Evolutionary conservation across 2,888 invertebrate species (phyloP).

Genomic region (Drosophila bunnanda): DNA sequence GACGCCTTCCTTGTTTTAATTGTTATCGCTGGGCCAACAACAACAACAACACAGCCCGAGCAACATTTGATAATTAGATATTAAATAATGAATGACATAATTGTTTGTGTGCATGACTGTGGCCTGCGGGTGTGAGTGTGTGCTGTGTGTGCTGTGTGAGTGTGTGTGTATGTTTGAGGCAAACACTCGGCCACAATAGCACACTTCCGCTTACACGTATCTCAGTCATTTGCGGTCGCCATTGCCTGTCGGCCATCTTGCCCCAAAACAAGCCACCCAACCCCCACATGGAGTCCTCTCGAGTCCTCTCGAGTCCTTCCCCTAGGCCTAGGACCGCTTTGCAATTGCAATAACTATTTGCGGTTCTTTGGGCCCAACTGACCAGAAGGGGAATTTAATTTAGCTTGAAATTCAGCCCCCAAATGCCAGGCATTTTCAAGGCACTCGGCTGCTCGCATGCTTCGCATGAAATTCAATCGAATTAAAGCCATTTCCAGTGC

Average conservation of each 20-base stretch:
- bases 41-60: slow-evolving; percentile 22
- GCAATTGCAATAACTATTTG: slow-evolving; percentile 73
- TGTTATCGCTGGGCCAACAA: slow-evolving; percentile 58
- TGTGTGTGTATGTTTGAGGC: slow-evolving; percentile 12
- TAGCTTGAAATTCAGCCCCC: slow-evolving; percentile 50
- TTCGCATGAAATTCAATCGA: slow-evolving; percentile 6
- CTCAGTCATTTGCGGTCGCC: slow-evolving; percentile 54
- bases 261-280: neutral
- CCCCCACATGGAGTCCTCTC: no score
- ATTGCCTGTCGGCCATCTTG: slow-evolving; percentile 52
- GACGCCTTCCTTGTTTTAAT: slow-evolving; percentile 78
- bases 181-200: slow-evolving; percentile 31
- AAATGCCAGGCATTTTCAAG: slow-evolving; percentile 22
- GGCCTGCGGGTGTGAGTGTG: neutral
- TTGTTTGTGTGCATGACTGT: slow-evolving; percentile 26
- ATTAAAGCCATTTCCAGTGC: slow-evolving; percentile 15
- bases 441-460: no score
- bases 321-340: slow-evolving; percentile 12
- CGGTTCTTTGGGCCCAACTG: slow-evolving; percentile 50
- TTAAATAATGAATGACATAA: slow-evolving; percentile 76
- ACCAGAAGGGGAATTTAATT: slow-evolving; percentile 73
- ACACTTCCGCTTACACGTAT: slow-evolving; percentile 43
- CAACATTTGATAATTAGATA: slow-evolving; percentile 67
- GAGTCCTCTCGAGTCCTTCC: neutral
- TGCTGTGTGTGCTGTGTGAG: no score